These are phyloP conservation scores for Drosophila nr. perissopoda DNA, from an alignment of 2,888 invertebrate genomes.

Conservation along the genomic window DNA sequence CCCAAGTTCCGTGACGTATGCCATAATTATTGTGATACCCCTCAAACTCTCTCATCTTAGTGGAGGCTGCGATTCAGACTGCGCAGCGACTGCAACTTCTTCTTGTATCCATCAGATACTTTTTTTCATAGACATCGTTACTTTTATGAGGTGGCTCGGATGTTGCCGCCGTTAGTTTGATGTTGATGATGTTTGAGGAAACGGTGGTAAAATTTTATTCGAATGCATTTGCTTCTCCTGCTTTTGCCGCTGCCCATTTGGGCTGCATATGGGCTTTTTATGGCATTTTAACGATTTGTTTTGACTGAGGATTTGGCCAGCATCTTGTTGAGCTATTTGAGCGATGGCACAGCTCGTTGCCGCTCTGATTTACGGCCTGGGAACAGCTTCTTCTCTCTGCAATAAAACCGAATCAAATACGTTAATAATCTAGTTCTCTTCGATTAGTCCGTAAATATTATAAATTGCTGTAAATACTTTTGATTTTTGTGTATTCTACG, in stretches of 20 bases:
- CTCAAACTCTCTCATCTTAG: constrained; percentile 4
- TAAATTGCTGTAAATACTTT: constrained; percentile 7
- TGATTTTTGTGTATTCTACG: not conserved
- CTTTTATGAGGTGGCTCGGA: constrained; percentile 82
- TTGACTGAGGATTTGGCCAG: constrained; percentile 73
- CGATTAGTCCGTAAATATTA: constrained; percentile 6
- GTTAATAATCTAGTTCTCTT: constrained; percentile 27
- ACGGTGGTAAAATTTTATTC: constrained; percentile 78
- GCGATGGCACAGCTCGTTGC: constrained; percentile 55
- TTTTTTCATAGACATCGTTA: constrained; percentile 73
- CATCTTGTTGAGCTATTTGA: constrained; percentile 46
- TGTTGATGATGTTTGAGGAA: constrained; percentile 69
- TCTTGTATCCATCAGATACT: constrained; percentile 63
- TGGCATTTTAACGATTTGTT: constrained; percentile 84
- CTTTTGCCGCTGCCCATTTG: constrained; percentile 18
- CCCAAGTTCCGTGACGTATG: constrained; percentile 78
- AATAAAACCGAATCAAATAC: constrained; percentile 38
- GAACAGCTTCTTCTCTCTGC: constrained; percentile 27
- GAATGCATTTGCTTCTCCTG: constrained; percentile 64
- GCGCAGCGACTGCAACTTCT: constrained; percentile 33
- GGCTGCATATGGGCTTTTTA: constrained; percentile 77
- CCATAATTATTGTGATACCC: constrained; percentile 79
- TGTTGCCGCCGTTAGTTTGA: constrained; percentile 69
- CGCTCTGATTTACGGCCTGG: constrained; percentile 43
- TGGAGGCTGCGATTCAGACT: constrained; percentile 20